Base-by-base conservation (phyloP, 92 coral and sea anemone genomes). In the Pocillopora grandis region DNA sequence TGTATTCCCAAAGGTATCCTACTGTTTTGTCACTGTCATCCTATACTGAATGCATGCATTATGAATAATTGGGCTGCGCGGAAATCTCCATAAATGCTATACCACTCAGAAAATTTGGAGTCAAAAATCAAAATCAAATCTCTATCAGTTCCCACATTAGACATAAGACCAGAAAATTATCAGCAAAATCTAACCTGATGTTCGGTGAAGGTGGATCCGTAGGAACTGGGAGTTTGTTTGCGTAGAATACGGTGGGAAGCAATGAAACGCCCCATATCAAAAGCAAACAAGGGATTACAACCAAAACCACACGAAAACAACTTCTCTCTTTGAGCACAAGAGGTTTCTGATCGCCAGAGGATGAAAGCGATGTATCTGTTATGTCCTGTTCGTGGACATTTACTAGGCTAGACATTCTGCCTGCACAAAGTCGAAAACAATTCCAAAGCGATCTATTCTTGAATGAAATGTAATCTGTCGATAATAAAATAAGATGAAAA, bases 201-300 rank as follows among this genome's bases (percentile, higher is more conserved):
- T 81, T 81, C 0, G 33, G 16, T 63, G 2, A 23, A 15, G 36
- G 59, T 1, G 7, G 85, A 36, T 70, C 49, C 85, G 14, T 7
- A 10, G 77, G 78, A 18, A 58, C 58, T 10, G 85, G 76, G 55
- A 83, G 57, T 73, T 73, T 63, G 52, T 62, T 86, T 18, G 77
- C 72, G 52, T 81, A 91, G 72, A 91, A 91, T 10, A 91, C 75
- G 1, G 92, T 89, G 1, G 92, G 94, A 69, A 91, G 84, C 31
- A 82, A 33, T 13, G 94, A 83, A 35, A 91, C 80, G 48, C 92
- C 92, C 91, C 91, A 88, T 15, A 88, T 79, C 33, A 91, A 15
- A 7, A 86, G 68, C 56, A 91, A 18, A 16, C 84, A 58, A 10
- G 79, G 61, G 33, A 78, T 20, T 3, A 85, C 74, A 18, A 91